Percentiles rank a stretch among this genome's conserved stretches.
Conservation (phyloP, 2,888 invertebrate genomes). For the Agrochola lychnidis region DNA sequence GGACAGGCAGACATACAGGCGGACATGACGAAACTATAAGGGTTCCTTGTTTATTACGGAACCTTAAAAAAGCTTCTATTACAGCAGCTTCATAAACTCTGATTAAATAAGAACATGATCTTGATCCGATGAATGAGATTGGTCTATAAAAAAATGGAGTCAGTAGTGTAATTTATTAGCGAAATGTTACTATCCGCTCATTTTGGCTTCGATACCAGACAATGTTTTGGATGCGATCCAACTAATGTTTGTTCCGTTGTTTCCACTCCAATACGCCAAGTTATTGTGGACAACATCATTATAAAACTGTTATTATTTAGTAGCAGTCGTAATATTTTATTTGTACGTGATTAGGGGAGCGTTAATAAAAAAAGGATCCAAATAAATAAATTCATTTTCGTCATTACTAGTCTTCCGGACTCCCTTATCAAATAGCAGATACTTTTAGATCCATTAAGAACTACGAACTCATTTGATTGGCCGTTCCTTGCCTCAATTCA, state of each 20-base stretch:
- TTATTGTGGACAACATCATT: slow-evolving; percentile 70
- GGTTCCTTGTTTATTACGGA: no score
- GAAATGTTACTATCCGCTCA: slow-evolving; percentile 72
- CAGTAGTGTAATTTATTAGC: slow-evolving; percentile 73
- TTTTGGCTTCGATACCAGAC: slow-evolving; percentile 75
- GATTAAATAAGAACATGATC: slow-evolving; percentile 57
- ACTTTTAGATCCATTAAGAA: not conserved
- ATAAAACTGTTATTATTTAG: slow-evolving; percentile 56
- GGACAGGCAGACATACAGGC: no score
- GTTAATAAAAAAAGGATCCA: slow-evolving; percentile 23
- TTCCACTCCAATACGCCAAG: slow-evolving; percentile 72
- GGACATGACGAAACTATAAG: no score
- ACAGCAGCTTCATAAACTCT: slow-evolving; percentile 52
- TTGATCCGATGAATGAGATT: slow-evolving; percentile 68
- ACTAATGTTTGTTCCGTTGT: slow-evolving; percentile 73
- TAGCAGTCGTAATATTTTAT: slow-evolving; percentile 48
- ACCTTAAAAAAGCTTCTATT: slow-evolving; percentile 27
- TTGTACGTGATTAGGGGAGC: slow-evolving; percentile 21
- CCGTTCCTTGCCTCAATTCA: not conserved
- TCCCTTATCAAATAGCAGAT: not conserved
- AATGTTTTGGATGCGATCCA: slow-evolving; percentile 79
- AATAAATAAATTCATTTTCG: slow-evolving; percentile 20
- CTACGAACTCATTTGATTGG: not conserved
- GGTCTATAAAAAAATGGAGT: slow-evolving; percentile 68
- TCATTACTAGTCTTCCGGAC: not conserved